phyloP scores from a whole-genome alignment of 2,113 vertebrate genomes.

The Nibea coibor region DNA sequence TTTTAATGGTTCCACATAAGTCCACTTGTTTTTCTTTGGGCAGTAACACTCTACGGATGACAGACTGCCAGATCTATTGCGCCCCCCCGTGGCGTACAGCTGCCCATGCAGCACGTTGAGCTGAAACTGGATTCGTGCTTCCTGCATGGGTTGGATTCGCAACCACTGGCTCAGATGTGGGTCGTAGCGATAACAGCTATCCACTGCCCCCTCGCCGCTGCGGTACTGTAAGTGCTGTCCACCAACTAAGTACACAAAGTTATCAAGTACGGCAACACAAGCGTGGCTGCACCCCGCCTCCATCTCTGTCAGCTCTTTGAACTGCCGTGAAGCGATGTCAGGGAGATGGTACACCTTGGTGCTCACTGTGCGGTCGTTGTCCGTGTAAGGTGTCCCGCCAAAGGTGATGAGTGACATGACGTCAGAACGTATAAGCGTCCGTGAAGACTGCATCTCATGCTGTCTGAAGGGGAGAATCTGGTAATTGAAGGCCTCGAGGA shows the following conservation, averaged over 20 bases:
- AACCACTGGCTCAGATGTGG: conserved; percentile 94
- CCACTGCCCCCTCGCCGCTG: conserved; percentile 94
- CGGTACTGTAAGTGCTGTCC: conserved; percentile 97
- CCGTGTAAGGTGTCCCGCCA: conserved; percentile 95
- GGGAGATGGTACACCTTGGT: conserved; percentile 90
- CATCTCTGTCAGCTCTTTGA: conserved; percentile 93
- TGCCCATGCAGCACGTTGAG: conserved; percentile 87
- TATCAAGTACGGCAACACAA: conserved; percentile 93
- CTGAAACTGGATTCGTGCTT: conserved; percentile 97
- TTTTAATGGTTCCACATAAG: conserved; percentile 89
- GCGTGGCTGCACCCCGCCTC: conserved; percentile 94
- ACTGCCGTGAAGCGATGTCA: conserved; percentile 86
- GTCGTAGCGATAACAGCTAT: conserved; percentile 93
- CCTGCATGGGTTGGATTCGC: conserved; percentile 93
- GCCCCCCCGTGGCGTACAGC: conserved; percentile 94
- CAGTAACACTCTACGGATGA: conserved; percentile 95
- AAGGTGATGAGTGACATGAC: conserved; percentile 90
- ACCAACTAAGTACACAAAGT: conserved; percentile 95
- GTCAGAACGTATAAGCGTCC: conserved; percentile 91
- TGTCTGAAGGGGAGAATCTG: conserved; percentile 97
- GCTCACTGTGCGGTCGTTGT: conserved; percentile 94
- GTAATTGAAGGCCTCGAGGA: conserved; percentile 98
- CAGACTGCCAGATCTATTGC: conserved; percentile 94
- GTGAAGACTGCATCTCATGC: conserved; percentile 94
- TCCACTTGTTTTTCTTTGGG: conserved; percentile 93